Evolutionary conservation across 2,888 invertebrate species (phyloP), one percentile per base, ranked within the genome.

Genomic region (Heteromyza rotundicornis): DNA sequence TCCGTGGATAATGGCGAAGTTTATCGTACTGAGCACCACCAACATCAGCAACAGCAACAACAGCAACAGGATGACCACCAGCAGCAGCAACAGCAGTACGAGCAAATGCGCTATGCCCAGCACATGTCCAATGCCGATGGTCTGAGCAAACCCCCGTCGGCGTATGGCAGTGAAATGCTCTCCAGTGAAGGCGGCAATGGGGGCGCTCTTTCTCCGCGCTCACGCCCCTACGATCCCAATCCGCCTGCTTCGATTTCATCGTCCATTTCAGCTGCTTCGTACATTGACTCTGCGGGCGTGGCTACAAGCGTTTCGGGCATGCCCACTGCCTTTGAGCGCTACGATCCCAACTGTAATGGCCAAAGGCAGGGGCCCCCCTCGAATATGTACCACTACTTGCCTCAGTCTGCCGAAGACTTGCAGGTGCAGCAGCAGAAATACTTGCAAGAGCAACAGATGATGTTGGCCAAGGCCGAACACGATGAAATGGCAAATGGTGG

Each of bases 391-490:
- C 87, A 88, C 52, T 86, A 86, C 32, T 80, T 86, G 70, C 84
- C 86, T 16, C 84, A 86, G 62, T 84, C 85, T 23, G 85, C 87
- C 7, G 86, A 88, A 57, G 88, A 88, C 57, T 82, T 86, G 62
- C 87, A 88, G 74, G 78, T 66, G 22, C 84, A 89, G 68, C 84
- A 89, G 71, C 85, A 87, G 64, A 86, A 85, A 66, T 88, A 88
- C 73, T 84, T 88, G 64, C 88, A 89, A 74, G 87, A 83, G 84
- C 84, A 75, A 74, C 83, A 83, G 65, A 72, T 83, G 73, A 88
- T 85, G 78, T 87, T 85, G 87, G 80, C 80, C 47, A 92, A 92
- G 83, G 88, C 89, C 20, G 92, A 92, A 81, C 87, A 87, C 70
- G 90, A 91, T 72, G 86, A 89, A 73, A 65, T 80, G 60, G 64